Evolutionary conservation across 2,888 invertebrate genomes (phyloP).

Genomic region (Trachelus iudaicus): DNA sequence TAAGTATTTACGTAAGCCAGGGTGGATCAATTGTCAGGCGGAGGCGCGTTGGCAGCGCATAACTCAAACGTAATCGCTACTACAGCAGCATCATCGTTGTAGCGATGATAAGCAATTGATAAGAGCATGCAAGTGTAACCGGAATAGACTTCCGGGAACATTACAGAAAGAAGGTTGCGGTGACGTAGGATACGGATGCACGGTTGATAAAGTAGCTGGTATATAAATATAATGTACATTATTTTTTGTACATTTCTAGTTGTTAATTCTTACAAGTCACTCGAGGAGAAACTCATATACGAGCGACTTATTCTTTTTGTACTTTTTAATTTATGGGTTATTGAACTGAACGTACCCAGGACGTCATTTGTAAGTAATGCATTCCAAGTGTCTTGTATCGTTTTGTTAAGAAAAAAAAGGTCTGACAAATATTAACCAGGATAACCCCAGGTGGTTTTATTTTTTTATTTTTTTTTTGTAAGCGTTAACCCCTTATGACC

Average conservation of each 20-base stretch:
- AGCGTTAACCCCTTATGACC: not conserved
- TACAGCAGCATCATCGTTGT: not conserved
- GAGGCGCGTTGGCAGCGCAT: not conserved
- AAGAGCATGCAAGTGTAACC: not conserved
- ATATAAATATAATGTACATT: not conserved
- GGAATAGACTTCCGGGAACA: not conserved
- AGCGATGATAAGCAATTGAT: not conserved
- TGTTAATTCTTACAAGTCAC: not conserved
- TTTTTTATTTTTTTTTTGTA: not conserved
- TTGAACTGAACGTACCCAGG: not conserved
- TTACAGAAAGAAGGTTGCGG: not conserved
- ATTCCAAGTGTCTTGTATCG: not conserved
- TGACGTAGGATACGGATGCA: not conserved
- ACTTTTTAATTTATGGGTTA: not conserved
- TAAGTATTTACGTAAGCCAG: not conserved
- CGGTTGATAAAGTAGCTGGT: not conserved
- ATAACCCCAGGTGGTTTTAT: not conserved
- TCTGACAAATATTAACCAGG: not conserved
- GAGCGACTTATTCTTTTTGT: not conserved
- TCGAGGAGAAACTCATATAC: not conserved
- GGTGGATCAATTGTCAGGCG: not conserved
- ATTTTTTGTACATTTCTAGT: not conserved
- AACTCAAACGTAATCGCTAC: not conserved
- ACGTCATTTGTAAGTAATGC: not conserved
- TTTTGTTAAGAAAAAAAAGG: not conserved